phyloP scores from a whole-genome alignment of 2,888 invertebrate genomes.

The Anarsia innoxiella region DNA sequence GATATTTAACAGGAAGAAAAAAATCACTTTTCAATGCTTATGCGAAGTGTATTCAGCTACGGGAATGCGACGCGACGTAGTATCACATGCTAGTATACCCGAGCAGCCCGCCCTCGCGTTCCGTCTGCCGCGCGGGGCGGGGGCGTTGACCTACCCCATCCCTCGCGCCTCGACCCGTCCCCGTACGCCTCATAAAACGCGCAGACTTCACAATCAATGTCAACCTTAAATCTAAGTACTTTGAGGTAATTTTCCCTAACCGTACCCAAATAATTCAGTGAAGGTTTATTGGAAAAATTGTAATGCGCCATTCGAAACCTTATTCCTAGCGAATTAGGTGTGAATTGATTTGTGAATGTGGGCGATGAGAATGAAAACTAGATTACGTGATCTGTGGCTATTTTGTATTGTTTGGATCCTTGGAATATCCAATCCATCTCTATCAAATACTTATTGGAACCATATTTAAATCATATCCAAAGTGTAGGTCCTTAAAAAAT shows the following conservation, averaged over 20 bases:
- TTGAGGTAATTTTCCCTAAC: slow-evolving; percentile 41
- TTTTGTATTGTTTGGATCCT: slow-evolving; percentile 19
- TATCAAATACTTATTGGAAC: no score
- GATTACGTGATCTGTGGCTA: slow-evolving; percentile 24
- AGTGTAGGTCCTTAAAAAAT: no score
- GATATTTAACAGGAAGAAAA: no score
- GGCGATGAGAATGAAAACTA: slow-evolving; percentile 18
- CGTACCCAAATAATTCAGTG: slow-evolving; percentile 27
- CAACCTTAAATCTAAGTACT: slow-evolving; percentile 45
- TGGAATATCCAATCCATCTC: no score
- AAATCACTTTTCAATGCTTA: no score
- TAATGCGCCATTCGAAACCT: slow-evolving; percentile 48
- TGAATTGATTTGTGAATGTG: slow-evolving; percentile 39
- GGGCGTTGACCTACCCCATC: slow-evolving; percentile 53
- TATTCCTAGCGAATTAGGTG: slow-evolving; percentile 49
- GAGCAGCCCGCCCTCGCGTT: slow-evolving; percentile 13
- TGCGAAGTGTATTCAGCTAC: no score
- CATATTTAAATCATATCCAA: no score
- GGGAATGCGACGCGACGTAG: no score
- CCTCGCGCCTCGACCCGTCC: slow-evolving; percentile 28
- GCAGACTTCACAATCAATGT: slow-evolving; percentile 32
- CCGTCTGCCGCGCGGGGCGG: slow-evolving; percentile 29
- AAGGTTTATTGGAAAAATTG: slow-evolving; percentile 47
- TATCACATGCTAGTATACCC: no score
- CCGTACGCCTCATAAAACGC: slow-evolving; percentile 22